Conservation (phyloP, 1,140 invertebrate species). For the Pinna nobilis region DNA sequence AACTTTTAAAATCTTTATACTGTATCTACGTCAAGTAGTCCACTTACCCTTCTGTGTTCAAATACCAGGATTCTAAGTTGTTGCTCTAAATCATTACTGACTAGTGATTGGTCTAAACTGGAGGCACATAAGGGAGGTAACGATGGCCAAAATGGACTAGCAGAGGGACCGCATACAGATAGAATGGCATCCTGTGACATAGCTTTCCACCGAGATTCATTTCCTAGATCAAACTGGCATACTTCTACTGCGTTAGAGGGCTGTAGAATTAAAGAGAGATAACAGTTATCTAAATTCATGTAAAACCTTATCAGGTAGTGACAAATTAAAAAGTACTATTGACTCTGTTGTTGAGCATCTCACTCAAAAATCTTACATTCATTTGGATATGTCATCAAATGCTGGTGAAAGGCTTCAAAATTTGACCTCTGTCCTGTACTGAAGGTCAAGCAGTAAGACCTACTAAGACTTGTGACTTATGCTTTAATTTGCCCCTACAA, state of each 20-base stretch:
- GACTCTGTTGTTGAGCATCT: too few species aligned
- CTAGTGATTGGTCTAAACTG: conserved; percentile 58
- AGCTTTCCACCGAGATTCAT: conserved; percentile 73
- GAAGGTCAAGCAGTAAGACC: too few species aligned
- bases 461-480: too few species aligned
- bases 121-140: conserved; percentile 67
- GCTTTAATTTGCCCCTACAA: too few species aligned
- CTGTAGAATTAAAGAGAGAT: conserved; percentile 45
- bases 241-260: conserved; percentile 67
- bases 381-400: too few species aligned
- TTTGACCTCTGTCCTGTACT: too few species aligned
- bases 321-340: too few species aligned
- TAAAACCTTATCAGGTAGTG: neutral
- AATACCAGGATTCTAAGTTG: conserved; percentile 68
- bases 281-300: neutral
- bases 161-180: conserved; percentile 65
- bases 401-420: too few species aligned
- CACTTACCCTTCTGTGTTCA: conserved; percentile 69
- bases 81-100: conserved; percentile 73
- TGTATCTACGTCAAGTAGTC: neutral
- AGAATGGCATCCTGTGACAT: conserved; percentile 74
- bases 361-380: too few species aligned
- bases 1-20: neutral
- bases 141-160: conserved; percentile 60
- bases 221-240: conserved; percentile 71